Base-by-base conservation (phyloP, 2,113 vertebrate genomes). In the Heteronetta atricapilla region DNA sequence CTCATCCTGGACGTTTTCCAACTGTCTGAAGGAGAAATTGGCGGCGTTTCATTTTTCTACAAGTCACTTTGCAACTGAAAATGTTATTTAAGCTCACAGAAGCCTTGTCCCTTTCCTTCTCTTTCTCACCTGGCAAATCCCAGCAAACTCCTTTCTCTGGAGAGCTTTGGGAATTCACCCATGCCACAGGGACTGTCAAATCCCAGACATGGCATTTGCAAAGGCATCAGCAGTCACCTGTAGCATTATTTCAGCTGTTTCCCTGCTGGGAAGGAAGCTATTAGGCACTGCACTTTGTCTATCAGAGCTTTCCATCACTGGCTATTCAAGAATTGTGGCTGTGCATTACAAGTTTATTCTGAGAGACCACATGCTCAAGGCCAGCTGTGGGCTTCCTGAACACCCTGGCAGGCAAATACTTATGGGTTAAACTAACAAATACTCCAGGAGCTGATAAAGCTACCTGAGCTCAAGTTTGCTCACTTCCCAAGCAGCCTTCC, bases 1-100 rank as follows among this genome's bases (percentile, higher is more conserved):
- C 82, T 95, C 95, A 96, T 40, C 79, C 93, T 89, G 85, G 81
- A 82, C 11, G 3, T n/a, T 9, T 83, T 86, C 91, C 94, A 97
- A 1, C 50, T 23, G 70, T 59, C 89, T 85, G 82, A 28, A 85
- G 78, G 59, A 91, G 75, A 89, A 91, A 88, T 0, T 1, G 1
- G 36, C 23, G 59, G 22, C 0, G 0, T 7, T 89, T 69, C 34
- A 6, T 60, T 89, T 85, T 50, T 82, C 60, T 79, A 28, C 19
- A 34, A 82, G 50, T 55, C 78, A 46, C 22, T 76, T 55, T 1
- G 0, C 86, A 42, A 38, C 31, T 18, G 20, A 64, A 76, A 87
- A 53, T 3, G 0, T 11, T 81, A 69, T 29, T 44, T 36, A 66
- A 72, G 62, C 81, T 40, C n/a, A 28, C 40, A 74, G 46, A 55